These are phyloP conservation scores for Patagioenas fasciata DNA, from an alignment of 2,113 vertebrate genomes.

Conservation along the genomic window DNA sequence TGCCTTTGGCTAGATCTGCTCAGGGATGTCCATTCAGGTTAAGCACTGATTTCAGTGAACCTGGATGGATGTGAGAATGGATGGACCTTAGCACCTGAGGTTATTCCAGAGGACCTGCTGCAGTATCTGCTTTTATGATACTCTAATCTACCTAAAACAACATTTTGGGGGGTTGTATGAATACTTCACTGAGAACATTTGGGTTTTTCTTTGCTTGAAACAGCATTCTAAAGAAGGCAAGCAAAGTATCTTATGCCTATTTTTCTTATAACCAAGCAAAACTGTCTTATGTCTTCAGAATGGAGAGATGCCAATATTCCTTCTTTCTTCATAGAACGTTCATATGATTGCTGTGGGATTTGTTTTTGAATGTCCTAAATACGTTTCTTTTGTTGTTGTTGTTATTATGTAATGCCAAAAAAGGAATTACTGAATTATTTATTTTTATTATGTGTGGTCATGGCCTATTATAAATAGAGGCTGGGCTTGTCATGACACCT, in stretches of 20 bases:
- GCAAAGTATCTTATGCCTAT: background rate
- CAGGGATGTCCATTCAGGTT: background rate
- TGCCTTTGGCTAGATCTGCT: background rate
- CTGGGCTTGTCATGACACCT: background rate
- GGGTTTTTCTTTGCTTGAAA: background rate
- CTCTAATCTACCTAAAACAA: background rate
- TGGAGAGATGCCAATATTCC: constrained; percentile 14
- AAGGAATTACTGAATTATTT: background rate
- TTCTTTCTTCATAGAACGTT: background rate
- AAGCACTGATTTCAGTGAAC: background rate
- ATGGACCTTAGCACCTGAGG: background rate
- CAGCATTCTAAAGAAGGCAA: background rate
- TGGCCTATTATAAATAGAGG: background rate
- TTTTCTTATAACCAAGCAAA: background rate
- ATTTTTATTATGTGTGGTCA: background rate
- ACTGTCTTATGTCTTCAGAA: background rate
- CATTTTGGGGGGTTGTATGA: background rate
- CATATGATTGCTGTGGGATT: background rate
- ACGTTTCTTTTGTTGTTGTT: background rate
- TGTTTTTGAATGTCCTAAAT: background rate
- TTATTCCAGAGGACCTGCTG: background rate
- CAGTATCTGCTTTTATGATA: background rate
- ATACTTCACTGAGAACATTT: background rate
- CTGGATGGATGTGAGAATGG: background rate
- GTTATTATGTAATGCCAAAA: constrained; percentile 4